Evolutionary conservation across 2,888 invertebrate species (phyloP).

Genomic region (Drosophila mercatorum): DNA sequence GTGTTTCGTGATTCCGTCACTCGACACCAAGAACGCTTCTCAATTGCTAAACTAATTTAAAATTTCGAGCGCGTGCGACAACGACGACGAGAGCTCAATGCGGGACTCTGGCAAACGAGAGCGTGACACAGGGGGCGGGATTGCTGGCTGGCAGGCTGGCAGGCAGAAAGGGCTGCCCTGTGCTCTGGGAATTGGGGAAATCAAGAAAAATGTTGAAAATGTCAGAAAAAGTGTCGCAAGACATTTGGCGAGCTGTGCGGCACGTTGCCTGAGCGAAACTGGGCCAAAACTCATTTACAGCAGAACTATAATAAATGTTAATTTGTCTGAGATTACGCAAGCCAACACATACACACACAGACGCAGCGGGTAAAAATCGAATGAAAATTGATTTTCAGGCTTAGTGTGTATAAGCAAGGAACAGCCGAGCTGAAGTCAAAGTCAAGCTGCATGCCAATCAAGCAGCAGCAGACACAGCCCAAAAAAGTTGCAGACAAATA

Average conservation of each 20-base stretch:
- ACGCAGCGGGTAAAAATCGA: conserved; percentile 46
- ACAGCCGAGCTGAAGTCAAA: conserved; percentile 28
- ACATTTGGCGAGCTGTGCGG: conserved; percentile 67
- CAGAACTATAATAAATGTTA: conserved; percentile 71
- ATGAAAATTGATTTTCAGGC: conserved; percentile 68
- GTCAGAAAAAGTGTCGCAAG: conserved; percentile 73
- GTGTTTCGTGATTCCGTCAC: conserved; percentile 44
- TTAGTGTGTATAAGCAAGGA: conserved; percentile 22
- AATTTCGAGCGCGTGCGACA: conserved; percentile 73
- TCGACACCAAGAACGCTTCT: conserved; percentile 62
- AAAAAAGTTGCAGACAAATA: conserved; percentile 65
- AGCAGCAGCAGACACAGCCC: conserved; percentile 52
- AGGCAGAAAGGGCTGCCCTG: conserved; percentile 31
- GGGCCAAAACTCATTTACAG: conserved; percentile 52
- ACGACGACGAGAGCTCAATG: conserved; percentile 31
- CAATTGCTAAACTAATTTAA: conserved; percentile 79
- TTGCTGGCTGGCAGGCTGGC: background rate
- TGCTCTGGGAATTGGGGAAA: conserved; percentile 57
- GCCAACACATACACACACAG: conserved; percentile 5
- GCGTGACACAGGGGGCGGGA: conserved; percentile 32
- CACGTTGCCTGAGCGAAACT: conserved; percentile 33
- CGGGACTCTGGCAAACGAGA: conserved; percentile 59
- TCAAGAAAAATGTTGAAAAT: conserved; percentile 27
- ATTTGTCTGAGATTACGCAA: conserved; percentile 70
- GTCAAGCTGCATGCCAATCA: conserved; percentile 58